These are phyloP conservation scores for Oreochromis grahami DNA, from an alignment of 2,797 vertebrate species.

Conservation along the genomic window DNA sequence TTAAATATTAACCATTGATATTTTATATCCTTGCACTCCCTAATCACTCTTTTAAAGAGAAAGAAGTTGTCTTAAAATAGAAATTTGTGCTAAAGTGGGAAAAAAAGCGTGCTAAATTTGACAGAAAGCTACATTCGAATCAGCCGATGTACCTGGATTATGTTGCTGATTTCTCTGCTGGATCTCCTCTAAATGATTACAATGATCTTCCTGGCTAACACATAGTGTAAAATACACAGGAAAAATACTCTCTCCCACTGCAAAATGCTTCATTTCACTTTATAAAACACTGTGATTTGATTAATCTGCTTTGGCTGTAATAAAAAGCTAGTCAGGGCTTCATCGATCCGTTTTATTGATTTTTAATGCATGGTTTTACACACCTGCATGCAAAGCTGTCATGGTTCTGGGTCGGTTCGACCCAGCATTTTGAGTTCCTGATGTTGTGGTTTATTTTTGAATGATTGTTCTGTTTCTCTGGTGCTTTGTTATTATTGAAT, in stretches of 20 bases:
- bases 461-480: too few species aligned
- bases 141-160: not conserved
- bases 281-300: not conserved
- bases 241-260: not conserved
- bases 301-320: slow-evolving; percentile 27
- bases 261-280: not conserved
- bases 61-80: not conserved
- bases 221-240: too few species aligned
- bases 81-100: not conserved
- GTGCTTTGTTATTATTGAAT: too few species aligned
- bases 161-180: not conserved
- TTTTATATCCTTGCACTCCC: not conserved
- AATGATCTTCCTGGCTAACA: not conserved
- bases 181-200: not conserved
- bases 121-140: not conserved
- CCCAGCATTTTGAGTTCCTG: too few species aligned
- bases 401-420: too few species aligned
- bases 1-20: not conserved
- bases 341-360: slow-evolving; percentile 35
- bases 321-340: slow-evolving; percentile 9
- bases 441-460: too few species aligned
- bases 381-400: not conserved
- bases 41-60: not conserved
- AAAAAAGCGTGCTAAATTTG: not conserved
- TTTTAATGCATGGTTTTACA: slow-evolving; percentile 30